Conservation (phyloP, 2,888 invertebrate species). For the Taenaris catops region DNA sequence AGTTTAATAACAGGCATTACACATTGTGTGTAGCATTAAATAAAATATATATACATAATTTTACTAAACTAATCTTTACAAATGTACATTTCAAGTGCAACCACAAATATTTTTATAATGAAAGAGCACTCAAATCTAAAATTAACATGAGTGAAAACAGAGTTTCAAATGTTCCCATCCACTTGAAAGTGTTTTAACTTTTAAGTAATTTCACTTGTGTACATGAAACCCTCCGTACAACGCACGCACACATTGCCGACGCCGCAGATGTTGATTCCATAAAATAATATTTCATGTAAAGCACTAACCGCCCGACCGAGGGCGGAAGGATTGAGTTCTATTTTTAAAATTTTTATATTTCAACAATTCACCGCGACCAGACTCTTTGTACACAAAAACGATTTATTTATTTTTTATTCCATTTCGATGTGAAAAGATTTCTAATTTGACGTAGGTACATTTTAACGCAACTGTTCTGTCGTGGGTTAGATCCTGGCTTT, state of each 20-base stretch:
- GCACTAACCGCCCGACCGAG: constrained; percentile 72
- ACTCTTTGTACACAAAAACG: constrained; percentile 36
- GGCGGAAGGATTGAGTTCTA: constrained; percentile 80
- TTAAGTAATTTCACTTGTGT: constrained; percentile 71
- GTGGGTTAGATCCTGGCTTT: no score
- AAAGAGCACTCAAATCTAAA: constrained; percentile 37
- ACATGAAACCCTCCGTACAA: constrained; percentile 63
- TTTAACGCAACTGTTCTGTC: no score
- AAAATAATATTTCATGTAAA: constrained; percentile 80
- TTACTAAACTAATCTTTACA: constrained; percentile 11
- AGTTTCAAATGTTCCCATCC: constrained; percentile 62
- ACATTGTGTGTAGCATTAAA: no score
- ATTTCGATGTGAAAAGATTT: constrained; percentile 15
- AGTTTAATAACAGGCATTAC: no score
- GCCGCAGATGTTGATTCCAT: constrained; percentile 79
- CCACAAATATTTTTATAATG: constrained; percentile 26
- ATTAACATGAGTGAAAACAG: constrained; percentile 44
- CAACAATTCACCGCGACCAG: constrained; percentile 55
- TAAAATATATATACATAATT: no score
- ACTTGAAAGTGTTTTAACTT: constrained; percentile 68
- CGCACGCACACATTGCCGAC: constrained; percentile 49
- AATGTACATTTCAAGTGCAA: constrained; percentile 13
- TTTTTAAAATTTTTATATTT: constrained; percentile 74
- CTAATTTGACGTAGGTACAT: constrained; percentile 16
- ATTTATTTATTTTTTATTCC: constrained; percentile 18